These are phyloP conservation scores for Brotula barbata DNA, from an alignment of 2,797 vertebrate genomes.

Conservation along the genomic window DNA sequence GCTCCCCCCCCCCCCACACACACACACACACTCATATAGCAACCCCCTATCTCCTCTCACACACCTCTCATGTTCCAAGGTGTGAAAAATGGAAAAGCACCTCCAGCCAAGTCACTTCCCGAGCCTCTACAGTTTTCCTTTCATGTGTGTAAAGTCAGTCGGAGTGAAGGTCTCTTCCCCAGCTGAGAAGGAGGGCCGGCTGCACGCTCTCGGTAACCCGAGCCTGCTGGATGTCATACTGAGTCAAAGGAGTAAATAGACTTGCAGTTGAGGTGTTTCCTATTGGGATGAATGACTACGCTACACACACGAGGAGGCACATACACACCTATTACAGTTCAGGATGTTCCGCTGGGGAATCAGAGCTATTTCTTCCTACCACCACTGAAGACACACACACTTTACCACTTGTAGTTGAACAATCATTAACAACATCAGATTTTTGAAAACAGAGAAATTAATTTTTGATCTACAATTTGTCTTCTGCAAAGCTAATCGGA, in stretches of 20 bases:
- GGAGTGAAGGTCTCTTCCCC: conserved; percentile 32
- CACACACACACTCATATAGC: not conserved
- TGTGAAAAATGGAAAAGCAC: conserved; percentile 63
- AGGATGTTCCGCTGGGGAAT: not conserved
- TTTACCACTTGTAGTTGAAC: too few species aligned
- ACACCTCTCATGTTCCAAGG: conserved; percentile 62
- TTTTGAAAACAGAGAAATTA: too few species aligned
- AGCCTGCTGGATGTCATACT: conserved; percentile 63
- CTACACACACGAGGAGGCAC: not conserved
- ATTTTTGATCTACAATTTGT: too few species aligned
- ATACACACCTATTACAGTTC: not conserved
- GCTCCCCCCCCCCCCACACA: conserved; percentile 4
- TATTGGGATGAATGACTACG: conserved; percentile 40
- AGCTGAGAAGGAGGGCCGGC: conserved; percentile 39
- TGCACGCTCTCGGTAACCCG: conserved; percentile 64
- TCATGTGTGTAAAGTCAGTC: conserved; percentile 43
- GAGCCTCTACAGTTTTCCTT: conserved; percentile 50
- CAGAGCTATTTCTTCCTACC: not conserved
- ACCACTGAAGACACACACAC: not conserved
- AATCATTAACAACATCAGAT: too few species aligned
- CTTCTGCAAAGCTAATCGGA: too few species aligned
- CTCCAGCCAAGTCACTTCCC: conserved; percentile 61
- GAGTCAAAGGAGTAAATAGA: conserved; percentile 69
- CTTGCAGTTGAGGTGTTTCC: conserved; percentile 75
- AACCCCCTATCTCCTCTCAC: conserved; percentile 20